Base-by-base conservation (phyloP, 2,113 vertebrate genomes). In the Gambusia affinis region DNA sequence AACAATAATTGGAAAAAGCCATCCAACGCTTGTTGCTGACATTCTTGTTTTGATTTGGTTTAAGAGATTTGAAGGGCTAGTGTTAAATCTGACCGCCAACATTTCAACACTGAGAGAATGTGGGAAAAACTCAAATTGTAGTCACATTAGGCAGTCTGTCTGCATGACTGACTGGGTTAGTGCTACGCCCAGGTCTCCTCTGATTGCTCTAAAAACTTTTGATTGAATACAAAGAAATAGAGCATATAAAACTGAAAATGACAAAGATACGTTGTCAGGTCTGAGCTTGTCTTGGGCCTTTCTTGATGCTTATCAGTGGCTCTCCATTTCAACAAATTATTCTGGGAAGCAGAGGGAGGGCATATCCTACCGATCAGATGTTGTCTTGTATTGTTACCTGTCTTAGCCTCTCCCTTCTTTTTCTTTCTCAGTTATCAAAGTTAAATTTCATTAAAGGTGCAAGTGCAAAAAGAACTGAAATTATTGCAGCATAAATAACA, bases 321-420 rank as follows among this genome's bases (percentile, higher is more conserved):
- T 83, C 31, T 15, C 78, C n/a, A n/a, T 75, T 85, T 79, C 85
- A 72, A 78, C 73, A 79, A 81, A 89, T 87, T 68, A 86, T 75
- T 82, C 76, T 35, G 51, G 44, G 70, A 82, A 57, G 47, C 19
- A 73, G 51, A 61, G 69, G 68, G 68, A 54, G 69, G 75, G 77
- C 60, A 87, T 69, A 72, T 72, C 67, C 76, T 37, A 70, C 57
- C 76, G 76, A 89, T 87, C 92, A 91, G 89, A 89, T 66, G 86
- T 88, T 89, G 67, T 91, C 90, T 91, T 90, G 89, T 90, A 91
- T 91, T 91, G 85, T 92, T 87, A 76, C 77, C 87, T 77, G 70
- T 90, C 85, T 82, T n/a, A 60, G 78, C 75, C 42, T 78, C 65
- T 76, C 39, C 61, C 75, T 24, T 37, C 22, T 64, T 60, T 66